phyloP scores from a whole-genome alignment of 1,140 invertebrate species.

The Penaeus vannamei region DNA sequence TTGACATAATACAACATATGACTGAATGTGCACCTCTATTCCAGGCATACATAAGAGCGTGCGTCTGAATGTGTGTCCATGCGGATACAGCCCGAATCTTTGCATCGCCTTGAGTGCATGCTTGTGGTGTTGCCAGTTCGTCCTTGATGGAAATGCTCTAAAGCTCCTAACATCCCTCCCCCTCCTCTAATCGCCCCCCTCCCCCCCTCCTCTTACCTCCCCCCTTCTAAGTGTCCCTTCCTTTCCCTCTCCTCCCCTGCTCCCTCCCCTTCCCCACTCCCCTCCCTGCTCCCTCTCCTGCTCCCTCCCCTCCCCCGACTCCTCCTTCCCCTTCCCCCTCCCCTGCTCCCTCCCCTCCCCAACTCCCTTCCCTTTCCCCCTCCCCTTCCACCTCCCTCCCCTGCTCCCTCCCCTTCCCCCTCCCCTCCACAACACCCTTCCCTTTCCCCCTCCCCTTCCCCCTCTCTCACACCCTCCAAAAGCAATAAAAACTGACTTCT shows the following conservation, averaged over 20 bases:
- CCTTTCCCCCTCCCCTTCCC: neutral
- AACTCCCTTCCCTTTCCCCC: neutral
- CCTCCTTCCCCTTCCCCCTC: neutral
- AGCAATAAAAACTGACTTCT: too few relatives aligned
- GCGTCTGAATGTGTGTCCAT: too few relatives aligned
- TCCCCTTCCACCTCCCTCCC: neutral
- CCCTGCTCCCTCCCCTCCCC: neutral
- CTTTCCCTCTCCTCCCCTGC: neutral
- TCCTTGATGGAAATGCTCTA: conserved; percentile 4
- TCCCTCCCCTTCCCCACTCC: neutral
- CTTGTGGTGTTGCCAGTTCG: neutral
- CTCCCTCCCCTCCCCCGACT: neutral
- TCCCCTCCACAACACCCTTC: neutral
- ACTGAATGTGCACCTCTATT: too few relatives aligned
- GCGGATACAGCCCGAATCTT: too few relatives aligned
- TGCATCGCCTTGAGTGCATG: too few relatives aligned
- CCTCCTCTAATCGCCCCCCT: neutral
- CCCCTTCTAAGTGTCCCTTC: too few relatives aligned
- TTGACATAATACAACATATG: too few relatives aligned
- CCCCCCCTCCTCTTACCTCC: too few relatives aligned
- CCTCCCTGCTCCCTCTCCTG: neutral
- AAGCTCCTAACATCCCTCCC: neutral
- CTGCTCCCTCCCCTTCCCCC: neutral
- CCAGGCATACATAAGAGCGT: too few relatives aligned
- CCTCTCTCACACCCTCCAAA: too few relatives aligned